These are phyloP conservation scores for Sitobion miscanthi DNA, from an alignment of 1,140 invertebrate genomes.

Conservation along the genomic window DNA sequence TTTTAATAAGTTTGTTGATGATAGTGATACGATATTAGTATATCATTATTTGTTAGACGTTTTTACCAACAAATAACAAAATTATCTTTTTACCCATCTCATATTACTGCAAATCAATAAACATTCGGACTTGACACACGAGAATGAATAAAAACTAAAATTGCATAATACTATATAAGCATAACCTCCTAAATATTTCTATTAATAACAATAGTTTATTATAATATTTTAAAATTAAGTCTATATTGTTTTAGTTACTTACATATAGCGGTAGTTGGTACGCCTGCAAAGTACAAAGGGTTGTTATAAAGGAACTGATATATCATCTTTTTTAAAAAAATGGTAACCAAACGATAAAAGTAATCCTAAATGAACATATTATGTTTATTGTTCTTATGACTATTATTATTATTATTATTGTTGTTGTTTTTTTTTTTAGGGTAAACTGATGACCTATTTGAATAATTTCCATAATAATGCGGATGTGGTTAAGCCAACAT, in stretches of 20 bases:
- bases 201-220: not conserved
- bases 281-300: not conserved
- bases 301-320: not conserved
- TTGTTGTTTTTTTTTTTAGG: not conserved
- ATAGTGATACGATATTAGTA: not conserved
- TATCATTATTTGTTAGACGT: not conserved
- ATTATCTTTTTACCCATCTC: not conserved
- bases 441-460: conserved; percentile 42
- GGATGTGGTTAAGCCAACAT: conserved; percentile 42
- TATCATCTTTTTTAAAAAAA: not conserved
- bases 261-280: not conserved
- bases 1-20: not conserved
- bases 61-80: not conserved
- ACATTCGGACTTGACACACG: not conserved
- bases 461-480: conserved; percentile 50
- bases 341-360: conserved; percentile 30
- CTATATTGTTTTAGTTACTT: not conserved
- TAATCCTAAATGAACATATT: conserved; percentile 21
- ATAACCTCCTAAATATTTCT: not conserved
- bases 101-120: not conserved
- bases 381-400: conserved; percentile 35
- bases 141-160: not conserved
- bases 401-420: not conserved
- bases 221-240: not conserved
- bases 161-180: not conserved